A percentile compares a stretch with the other conserved stretches of the same genome.
Conservation (phyloP, 92 coral and sea anemone species). For the Montipora capitata region DNA sequence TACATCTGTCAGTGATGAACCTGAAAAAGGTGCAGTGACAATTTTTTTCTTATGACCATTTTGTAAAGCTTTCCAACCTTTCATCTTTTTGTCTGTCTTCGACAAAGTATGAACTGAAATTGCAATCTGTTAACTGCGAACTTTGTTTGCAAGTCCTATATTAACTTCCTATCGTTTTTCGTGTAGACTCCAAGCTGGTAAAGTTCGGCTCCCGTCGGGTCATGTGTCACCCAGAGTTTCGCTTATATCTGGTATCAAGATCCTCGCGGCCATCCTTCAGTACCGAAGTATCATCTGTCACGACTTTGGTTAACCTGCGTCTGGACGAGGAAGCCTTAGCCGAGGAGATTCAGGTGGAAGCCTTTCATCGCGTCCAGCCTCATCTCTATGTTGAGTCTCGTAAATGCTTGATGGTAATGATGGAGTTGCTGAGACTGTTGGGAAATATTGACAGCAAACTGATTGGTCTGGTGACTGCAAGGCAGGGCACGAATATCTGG, state of each 20-base stretch:
- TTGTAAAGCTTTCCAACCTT: background rate
- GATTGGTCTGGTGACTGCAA: slow-evolving; percentile 82
- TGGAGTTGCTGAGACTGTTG: slow-evolving; percentile 86
- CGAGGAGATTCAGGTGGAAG: slow-evolving; percentile 92
- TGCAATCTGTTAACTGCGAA: no score
- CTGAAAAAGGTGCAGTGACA: slow-evolving; percentile 74
- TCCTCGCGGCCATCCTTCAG: slow-evolving; percentile 88
- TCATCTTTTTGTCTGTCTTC: background rate
- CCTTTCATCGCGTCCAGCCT: slow-evolving; percentile 94
- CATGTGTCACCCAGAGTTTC: slow-evolving; percentile 94
- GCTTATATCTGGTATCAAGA: slow-evolving; percentile 91
- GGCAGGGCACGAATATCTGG: slow-evolving; percentile 97
- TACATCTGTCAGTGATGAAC: slow-evolving; percentile 80
- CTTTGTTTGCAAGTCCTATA: background rate
- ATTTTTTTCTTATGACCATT: background rate
- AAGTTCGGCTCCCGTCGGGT: slow-evolving; percentile 96
- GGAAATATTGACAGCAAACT: slow-evolving; percentile 92
- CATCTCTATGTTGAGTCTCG: slow-evolving; percentile 88
- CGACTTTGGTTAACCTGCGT: slow-evolving; percentile 93
- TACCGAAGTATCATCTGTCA: slow-evolving; percentile 95
- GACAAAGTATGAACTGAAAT: no score
- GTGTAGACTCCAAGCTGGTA: slow-evolving; percentile 86
- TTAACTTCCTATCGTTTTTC: background rate
- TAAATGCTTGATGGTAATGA: slow-evolving; percentile 86
- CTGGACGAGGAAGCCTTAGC: slow-evolving; percentile 89